Conservation (phyloP, 2,797 vertebrate species). For the Nannoperca obscura region DNA sequence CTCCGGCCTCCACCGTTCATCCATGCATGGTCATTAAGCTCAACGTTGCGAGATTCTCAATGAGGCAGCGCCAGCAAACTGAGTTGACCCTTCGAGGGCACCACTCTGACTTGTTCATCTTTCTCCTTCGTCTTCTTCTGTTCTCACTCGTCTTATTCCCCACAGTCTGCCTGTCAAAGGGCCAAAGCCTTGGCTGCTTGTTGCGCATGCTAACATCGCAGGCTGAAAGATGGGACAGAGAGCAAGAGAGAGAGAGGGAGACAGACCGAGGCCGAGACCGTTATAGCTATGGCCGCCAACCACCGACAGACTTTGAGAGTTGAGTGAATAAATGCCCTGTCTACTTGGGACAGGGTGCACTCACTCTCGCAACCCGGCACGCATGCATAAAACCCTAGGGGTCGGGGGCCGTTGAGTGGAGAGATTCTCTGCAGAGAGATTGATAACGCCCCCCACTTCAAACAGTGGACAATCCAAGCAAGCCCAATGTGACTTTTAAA, state of each 20-base stretch:
- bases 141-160: conserved; percentile 77
- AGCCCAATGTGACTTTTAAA: conserved; percentile 84
- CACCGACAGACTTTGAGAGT: conserved; percentile 78
- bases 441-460: conserved; percentile 82
- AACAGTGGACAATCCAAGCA: conserved; percentile 81
- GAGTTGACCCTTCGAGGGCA: conserved; percentile 75
- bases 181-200: conserved; percentile 78
- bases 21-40: conserved; percentile 75
- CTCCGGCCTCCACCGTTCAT: conserved; percentile 54
- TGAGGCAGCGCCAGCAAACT: conserved; percentile 64
- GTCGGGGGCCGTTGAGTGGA: conserved; percentile 66
- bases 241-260: conserved; percentile 56
- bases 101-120: conserved; percentile 67
- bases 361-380: conserved; percentile 78
- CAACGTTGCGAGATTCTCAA: conserved; percentile 70
- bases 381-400: conserved; percentile 84
- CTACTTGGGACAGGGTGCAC: conserved; percentile 79
- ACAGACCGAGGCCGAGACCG: conserved; percentile 68
- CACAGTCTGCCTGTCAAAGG: conserved; percentile 78
- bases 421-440: conserved; percentile 83
- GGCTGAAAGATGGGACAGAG: conserved; percentile 68
- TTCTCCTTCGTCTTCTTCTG: conserved; percentile 68
- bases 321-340: conserved; percentile 85
- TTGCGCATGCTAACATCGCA: conserved; percentile 79
- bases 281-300: conserved; percentile 76